Percentiles rank a stretch among this genome's conserved stretches.
Conservation (phyloP, 2,797 vertebrate species). For the Ciconia nigra region DNA sequence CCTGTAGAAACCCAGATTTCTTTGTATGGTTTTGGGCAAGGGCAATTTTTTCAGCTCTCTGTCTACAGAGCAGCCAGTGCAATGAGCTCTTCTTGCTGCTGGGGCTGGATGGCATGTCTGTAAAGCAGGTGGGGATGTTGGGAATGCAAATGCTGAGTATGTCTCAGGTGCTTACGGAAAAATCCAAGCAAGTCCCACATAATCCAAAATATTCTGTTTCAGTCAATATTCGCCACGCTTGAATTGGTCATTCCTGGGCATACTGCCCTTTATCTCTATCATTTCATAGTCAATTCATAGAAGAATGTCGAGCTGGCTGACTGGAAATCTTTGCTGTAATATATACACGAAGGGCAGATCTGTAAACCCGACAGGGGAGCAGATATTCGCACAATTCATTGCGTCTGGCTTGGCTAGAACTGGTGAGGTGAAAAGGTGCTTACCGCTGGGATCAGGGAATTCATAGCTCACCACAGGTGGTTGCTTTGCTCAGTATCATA, state of each 20-base stretch:
- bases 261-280: not conserved
- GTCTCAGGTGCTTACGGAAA: not conserved
- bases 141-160: not conserved
- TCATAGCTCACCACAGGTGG: not conserved
- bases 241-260: not conserved
- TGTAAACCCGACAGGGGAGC: not conserved
- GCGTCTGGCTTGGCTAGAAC: not conserved
- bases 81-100: not conserved
- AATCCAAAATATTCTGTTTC: not conserved
- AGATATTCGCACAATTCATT: not conserved
- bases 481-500: not conserved
- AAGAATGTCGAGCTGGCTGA: not conserved
- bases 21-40: not conserved
- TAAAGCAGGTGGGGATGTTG: not conserved
- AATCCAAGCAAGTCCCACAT: not conserved
- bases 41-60: not conserved
- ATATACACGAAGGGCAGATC: not conserved
- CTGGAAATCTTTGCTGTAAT: not conserved
- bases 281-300: not conserved
- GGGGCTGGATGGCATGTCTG: not conserved
- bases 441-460: not conserved
- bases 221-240: not conserved
- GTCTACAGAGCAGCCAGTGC: not conserved
- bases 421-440: not conserved
- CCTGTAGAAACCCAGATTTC: not conserved